These are phyloP conservation scores for Drosophila santomea DNA, from an alignment of 1,140 invertebrate species.

Conservation along the genomic window DNA sequence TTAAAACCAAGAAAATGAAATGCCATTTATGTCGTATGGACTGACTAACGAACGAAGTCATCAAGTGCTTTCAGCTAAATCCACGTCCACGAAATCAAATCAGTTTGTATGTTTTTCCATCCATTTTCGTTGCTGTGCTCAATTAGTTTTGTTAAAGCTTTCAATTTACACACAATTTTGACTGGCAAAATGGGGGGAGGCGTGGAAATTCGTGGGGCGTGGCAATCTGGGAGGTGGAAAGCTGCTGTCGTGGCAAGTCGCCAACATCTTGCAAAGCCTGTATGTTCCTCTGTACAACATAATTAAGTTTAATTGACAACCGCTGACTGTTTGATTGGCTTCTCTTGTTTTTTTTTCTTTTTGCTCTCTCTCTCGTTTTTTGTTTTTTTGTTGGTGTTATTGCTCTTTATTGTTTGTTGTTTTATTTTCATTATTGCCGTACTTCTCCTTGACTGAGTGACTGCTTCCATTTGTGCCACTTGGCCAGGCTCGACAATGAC, in stretches of 20 bases:
- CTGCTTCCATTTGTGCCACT: constrained; percentile 37
- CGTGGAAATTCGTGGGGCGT: not conserved
- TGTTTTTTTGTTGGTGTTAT: constrained; percentile 1
- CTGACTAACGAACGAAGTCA: not conserved
- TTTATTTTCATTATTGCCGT: constrained; percentile 16
- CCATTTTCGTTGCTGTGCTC: constrained; percentile 2
- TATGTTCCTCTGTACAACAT: constrained; percentile 28
- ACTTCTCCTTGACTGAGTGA: constrained; percentile 14
- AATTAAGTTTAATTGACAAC: constrained; percentile 55
- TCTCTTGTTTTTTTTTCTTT: constrained; percentile 25
- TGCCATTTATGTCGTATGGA: not conserved
- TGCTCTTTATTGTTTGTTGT: constrained; percentile 10
- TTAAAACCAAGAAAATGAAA: not conserved
- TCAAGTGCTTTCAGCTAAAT: constrained; percentile 2
- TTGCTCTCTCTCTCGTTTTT: not conserved
- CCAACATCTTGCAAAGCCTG: constrained; percentile 33
- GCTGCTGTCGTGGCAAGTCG: constrained; percentile 5
- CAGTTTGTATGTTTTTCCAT: constrained; percentile 1
- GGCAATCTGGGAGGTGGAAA: not conserved
- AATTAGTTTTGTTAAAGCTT: constrained; percentile 23
- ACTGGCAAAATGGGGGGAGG: not conserved
- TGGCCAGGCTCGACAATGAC: constrained; percentile 32
- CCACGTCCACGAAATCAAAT: constrained; percentile 1
- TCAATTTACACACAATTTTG: constrained; percentile 13
- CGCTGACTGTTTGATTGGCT: constrained; percentile 53